Percentiles rank a stretch among this genome's conserved stretches.
phyloP scores from a whole-genome alignment of 1,140 invertebrate genomes.

The Drosophila novamexicana region DNA sequence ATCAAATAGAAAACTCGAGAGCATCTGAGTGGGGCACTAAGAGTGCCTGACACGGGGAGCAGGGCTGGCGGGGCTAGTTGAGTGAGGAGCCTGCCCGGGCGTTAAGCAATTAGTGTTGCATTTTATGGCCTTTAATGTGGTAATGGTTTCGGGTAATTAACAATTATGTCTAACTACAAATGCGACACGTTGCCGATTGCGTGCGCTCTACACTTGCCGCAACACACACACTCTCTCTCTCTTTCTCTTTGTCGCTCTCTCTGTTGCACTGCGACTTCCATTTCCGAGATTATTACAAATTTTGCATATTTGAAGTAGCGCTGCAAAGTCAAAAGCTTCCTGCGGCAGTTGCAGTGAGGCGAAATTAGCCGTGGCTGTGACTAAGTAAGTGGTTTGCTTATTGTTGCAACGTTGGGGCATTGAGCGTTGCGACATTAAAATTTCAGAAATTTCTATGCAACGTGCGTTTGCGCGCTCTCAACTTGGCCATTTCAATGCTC shows the following conservation, averaged over 20 bases:
- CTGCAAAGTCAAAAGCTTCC: slow-evolving; percentile 39
- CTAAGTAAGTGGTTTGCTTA: slow-evolving; percentile 78
- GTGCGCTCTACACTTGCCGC: slow-evolving; percentile 40
- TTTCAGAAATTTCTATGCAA: slow-evolving; percentile 63
- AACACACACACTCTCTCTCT: slow-evolving; percentile 2
- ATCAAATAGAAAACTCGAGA: slow-evolving; percentile 73
- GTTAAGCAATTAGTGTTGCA: slow-evolving; percentile 82
- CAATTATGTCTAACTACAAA: slow-evolving; percentile 83
- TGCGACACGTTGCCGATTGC: slow-evolving; percentile 80
- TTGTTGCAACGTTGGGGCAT: slow-evolving; percentile 54
- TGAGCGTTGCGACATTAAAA: slow-evolving; percentile 68
- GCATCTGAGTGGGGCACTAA: slow-evolving; percentile 5
- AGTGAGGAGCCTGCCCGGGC: slow-evolving; percentile 34
- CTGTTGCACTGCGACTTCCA: slow-evolving; percentile 19
- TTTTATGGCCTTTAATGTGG: slow-evolving; percentile 82
- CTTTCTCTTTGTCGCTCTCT: background rate
- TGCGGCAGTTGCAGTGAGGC: slow-evolving; percentile 46
- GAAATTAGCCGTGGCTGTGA: slow-evolving; percentile 72
- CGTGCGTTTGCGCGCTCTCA: slow-evolving; percentile 27
- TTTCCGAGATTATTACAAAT: slow-evolving; percentile 71
- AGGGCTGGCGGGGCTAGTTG: background rate
- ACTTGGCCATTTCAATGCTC: slow-evolving; percentile 35
- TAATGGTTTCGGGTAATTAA: slow-evolving; percentile 82
- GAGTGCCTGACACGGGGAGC: background rate
- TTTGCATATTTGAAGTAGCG: slow-evolving; percentile 75